phyloP scores from a whole-genome alignment of 2,113 vertebrate species.

The Pteruthius melanotis region DNA sequence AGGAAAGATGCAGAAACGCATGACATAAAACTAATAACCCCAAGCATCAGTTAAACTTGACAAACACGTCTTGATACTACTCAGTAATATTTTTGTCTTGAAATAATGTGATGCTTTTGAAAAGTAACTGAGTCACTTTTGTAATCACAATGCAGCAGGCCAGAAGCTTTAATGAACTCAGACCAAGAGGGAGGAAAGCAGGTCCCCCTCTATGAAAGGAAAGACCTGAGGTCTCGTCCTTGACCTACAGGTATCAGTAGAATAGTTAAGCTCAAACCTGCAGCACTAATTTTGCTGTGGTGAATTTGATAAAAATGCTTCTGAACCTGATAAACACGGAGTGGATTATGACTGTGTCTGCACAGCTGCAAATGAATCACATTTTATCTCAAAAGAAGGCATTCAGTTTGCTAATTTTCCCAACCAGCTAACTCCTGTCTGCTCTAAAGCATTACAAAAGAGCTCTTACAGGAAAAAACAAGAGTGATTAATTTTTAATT shows the following conservation, averaged over 20 bases:
- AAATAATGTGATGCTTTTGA: background rate
- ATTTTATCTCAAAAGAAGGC: background rate
- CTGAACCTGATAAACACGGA: background rate
- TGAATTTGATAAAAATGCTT: background rate
- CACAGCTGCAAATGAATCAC: background rate
- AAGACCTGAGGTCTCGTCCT: background rate
- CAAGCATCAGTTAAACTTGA: background rate
- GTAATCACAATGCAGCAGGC: background rate
- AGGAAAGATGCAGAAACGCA: background rate
- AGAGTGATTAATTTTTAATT: background rate
- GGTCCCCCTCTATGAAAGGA: background rate
- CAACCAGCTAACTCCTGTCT: background rate
- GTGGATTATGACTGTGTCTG: background rate
- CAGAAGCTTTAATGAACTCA: background rate
- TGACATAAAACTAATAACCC: background rate
- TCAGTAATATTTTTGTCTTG: background rate
- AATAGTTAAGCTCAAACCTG: background rate
- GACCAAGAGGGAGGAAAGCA: background rate
- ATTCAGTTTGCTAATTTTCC: background rate
- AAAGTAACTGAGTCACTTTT: background rate
- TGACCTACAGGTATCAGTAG: background rate
- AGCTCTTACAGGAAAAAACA: background rate
- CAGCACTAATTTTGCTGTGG: background rate
- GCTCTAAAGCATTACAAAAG: background rate
- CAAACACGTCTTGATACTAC: background rate